Evolutionary conservation across 2,113 vertebrate species (phyloP).

Genomic region (Crotalus horridus): DNA sequence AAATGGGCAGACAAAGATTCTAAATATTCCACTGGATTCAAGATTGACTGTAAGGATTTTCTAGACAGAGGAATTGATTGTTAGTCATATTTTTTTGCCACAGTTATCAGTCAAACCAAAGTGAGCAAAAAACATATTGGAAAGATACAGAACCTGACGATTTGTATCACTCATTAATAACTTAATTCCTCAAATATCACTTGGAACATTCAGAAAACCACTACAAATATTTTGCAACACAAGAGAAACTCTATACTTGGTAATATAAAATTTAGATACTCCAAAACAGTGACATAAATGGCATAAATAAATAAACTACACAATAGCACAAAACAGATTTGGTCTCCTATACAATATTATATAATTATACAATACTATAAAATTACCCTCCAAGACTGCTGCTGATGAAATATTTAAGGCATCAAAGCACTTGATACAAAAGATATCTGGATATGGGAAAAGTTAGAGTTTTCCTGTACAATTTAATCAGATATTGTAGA

Average conservation of each 20-base stretch:
- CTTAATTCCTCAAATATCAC: background rate
- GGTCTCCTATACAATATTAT: background rate
- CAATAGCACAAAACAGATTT: background rate
- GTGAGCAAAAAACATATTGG: too few species aligned
- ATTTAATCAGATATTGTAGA: background rate
- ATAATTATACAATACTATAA: background rate
- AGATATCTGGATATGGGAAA: background rate
- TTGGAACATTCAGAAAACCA: background rate
- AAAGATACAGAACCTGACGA: background rate
- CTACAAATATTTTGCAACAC: background rate
- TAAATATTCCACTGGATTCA: background rate
- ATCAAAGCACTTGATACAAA: background rate
- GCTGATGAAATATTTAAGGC: background rate
- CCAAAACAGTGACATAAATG: background rate
- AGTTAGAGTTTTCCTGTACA: background rate
- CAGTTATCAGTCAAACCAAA: too few species aligned
- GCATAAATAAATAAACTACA: background rate
- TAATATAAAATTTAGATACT: background rate
- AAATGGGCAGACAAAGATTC: background rate
- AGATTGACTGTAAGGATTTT: background rate
- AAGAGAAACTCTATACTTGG: background rate
- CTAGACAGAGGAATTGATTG: background rate
- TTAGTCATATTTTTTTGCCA: background rate
- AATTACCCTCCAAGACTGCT: background rate
- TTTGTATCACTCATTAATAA: background rate